Conservation (phyloP, 2,113 vertebrate species). For the Lamprotornis superbus region DNA sequence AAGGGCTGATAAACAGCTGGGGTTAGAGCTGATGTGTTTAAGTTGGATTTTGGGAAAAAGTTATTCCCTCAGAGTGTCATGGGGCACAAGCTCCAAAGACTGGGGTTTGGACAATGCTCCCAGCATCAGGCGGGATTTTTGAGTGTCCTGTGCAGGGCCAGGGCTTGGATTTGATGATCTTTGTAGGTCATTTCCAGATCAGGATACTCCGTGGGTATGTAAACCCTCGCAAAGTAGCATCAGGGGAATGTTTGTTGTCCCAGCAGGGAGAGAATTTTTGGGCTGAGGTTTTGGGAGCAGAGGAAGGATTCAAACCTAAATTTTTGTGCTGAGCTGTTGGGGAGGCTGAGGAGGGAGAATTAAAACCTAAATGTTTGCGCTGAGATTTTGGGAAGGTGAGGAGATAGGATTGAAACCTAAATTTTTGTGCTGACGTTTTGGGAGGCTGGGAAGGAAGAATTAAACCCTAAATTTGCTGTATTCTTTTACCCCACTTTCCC, state of each 20-base stretch:
- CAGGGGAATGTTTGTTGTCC: not conserved
- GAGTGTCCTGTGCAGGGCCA: not conserved
- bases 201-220: fast-evolving
- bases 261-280: not conserved
- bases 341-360: not conserved
- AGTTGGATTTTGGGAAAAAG: not conserved
- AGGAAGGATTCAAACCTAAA: not conserved
- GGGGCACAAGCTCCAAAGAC: no score
- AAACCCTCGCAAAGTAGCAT: not conserved
- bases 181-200: not conserved
- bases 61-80: not conserved
- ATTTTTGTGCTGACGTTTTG: fast-evolving
- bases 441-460: not conserved
- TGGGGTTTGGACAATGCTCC: not conserved
- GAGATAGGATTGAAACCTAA: not conserved
- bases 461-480: not conserved
- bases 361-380: not conserved
- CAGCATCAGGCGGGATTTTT: fast-evolving
- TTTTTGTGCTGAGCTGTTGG: not conserved
- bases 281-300: not conserved
- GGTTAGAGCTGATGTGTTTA: not conserved
- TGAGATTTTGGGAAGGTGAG: not conserved
- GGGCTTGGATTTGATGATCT: not conserved
- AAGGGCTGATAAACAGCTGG: not conserved
- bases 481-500: not conserved